Percentiles rank a stretch among this genome's conserved stretches.
Evolutionary conservation across 2,797 vertebrate species (phyloP).

Genomic region (Rousettus madagascariensis): DNA sequence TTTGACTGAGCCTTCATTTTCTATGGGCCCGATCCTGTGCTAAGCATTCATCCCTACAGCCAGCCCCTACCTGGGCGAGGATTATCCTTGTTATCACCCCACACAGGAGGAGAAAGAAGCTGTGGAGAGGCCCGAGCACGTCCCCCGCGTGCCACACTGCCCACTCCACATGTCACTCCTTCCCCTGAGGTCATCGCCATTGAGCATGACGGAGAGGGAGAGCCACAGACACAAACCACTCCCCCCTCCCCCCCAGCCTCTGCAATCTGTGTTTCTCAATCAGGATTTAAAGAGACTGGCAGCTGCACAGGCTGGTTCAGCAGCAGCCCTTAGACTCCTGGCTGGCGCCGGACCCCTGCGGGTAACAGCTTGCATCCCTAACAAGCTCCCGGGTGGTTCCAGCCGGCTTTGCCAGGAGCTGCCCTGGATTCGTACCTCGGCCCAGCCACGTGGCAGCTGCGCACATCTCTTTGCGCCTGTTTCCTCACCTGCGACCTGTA

Average conservation of each 20-base stretch:
- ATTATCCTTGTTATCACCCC: neutral
- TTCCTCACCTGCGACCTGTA: neutral
- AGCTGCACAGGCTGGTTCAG: rapidly evolving
- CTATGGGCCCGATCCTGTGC: neutral
- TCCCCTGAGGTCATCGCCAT: neutral
- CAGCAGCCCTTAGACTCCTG: neutral
- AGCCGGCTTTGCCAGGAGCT: neutral
- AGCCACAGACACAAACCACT: neutral
- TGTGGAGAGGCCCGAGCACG: rapidly evolving
- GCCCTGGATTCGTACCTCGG: neutral
- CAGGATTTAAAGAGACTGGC: neutral
- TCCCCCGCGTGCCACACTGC: rapidly evolving
- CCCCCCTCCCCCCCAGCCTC: neutral
- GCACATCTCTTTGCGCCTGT: neutral
- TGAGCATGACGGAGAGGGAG: neutral
- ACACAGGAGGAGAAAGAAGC: neutral
- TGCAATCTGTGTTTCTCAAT: neutral
- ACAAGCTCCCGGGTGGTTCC: neutral
- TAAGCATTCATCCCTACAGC: neutral
- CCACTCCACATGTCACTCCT: rapidly evolving
- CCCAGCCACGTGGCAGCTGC: neutral
- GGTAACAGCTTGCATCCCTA: neutral
- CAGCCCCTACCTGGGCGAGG: neutral
- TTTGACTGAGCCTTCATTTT: neutral
- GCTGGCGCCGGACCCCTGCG: too few species aligned